phyloP scores from a whole-genome alignment of 2,888 invertebrate genomes.

The Pycnomerus fuliginosus region DNA sequence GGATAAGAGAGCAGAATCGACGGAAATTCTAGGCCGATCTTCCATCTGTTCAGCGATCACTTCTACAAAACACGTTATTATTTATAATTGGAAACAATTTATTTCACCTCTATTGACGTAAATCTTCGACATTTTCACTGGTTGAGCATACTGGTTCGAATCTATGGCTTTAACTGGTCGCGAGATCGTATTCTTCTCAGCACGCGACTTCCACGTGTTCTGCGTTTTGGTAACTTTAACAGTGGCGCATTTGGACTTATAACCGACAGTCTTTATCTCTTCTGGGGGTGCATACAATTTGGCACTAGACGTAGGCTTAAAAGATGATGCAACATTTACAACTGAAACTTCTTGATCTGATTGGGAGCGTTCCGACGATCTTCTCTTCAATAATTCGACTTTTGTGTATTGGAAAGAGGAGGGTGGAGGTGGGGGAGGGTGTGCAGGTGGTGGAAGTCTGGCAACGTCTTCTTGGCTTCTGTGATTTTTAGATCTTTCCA shows the following conservation, averaged over 20 bases:
- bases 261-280: conserved; percentile 74
- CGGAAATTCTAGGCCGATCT: conserved; percentile 48
- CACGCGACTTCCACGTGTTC: conserved; percentile 63
- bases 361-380: conserved; percentile 44
- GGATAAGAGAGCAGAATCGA: conserved; percentile 49
- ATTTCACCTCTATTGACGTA: no score
- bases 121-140: conserved; percentile 54
- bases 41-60: conserved; percentile 50
- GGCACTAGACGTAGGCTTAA: conserved; percentile 82
- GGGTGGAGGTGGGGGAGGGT: conserved; percentile 80
- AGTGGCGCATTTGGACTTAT: conserved; percentile 60
- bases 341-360: conserved; percentile 42
- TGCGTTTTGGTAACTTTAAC: no score
- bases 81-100: no score
- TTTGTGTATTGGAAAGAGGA: conserved; percentile 67
- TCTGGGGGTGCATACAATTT: conserved; percentile 88
- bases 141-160: conserved; percentile 61
- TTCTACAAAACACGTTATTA: no score
- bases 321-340: conserved; percentile 74
- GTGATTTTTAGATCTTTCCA: conserved; percentile 54
- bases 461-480: conserved; percentile 73
- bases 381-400: conserved; percentile 60
- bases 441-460: conserved; percentile 73
- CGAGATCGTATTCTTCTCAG: conserved; percentile 51
- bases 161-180: conserved; percentile 37